phyloP scores from a whole-genome alignment of 2,888 invertebrate genomes.

The Stenchaetothrips biformis region DNA sequence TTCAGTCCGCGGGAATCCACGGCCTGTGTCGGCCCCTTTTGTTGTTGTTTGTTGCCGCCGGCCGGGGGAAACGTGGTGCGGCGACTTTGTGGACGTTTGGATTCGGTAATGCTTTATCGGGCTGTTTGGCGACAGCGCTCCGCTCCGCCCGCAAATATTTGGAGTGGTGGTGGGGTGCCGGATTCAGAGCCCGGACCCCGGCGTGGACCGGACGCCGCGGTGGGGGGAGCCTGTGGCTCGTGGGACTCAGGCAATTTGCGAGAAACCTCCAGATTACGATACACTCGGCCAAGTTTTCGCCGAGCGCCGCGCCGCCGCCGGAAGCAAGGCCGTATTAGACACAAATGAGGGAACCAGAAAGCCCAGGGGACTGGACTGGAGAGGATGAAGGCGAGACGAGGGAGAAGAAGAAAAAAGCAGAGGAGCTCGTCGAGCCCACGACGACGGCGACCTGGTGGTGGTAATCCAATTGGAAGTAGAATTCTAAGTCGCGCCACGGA shows the following conservation, averaged over 20 bases:
- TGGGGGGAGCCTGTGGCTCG: neutral
- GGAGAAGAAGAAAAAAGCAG: neutral
- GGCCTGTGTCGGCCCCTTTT: too few species aligned
- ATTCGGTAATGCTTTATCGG: neutral
- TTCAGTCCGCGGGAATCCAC: too few species aligned
- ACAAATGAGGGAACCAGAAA: too few species aligned
- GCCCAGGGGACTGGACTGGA: too few species aligned
- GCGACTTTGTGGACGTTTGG: neutral
- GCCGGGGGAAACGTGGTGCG: neutral
- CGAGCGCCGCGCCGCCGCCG: too few species aligned
- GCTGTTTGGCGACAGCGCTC: neutral
- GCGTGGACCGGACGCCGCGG: too few species aligned
- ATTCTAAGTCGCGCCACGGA: conserved; percentile 1
- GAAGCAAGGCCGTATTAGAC: too few species aligned
- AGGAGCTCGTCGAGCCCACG: neutral
- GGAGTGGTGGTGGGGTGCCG: neutral
- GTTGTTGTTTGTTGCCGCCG: too few species aligned
- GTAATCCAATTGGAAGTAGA: neutral
- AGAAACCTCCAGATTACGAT: too few species aligned
- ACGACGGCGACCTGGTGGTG: neutral
- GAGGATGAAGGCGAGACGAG: neutral
- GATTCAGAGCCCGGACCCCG: too few species aligned
- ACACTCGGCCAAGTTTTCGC: too few species aligned
- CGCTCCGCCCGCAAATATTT: neutral
- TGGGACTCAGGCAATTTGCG: neutral